These are phyloP conservation scores for Chydorus sphaericus DNA, from an alignment of 2,888 invertebrate species.

Conservation along the genomic window DNA sequence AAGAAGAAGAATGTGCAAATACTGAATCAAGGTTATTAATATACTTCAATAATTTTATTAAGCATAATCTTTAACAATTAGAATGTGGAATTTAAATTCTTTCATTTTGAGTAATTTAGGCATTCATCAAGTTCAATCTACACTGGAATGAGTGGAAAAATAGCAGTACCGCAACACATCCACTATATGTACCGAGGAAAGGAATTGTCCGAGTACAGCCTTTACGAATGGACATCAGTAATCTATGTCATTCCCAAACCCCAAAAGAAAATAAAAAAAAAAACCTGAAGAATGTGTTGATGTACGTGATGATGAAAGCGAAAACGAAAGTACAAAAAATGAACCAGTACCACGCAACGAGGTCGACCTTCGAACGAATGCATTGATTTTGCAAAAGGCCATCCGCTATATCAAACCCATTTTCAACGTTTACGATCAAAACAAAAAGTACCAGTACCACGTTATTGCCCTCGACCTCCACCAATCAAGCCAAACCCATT, in stretches of 20 bases:
- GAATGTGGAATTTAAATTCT: too few species aligned
- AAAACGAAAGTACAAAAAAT: neutral
- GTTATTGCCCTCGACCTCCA: neutral
- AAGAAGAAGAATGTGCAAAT: neutral
- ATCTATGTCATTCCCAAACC: neutral
- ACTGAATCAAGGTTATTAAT: too few species aligned
- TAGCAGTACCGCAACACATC: neutral
- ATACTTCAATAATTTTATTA: too few species aligned
- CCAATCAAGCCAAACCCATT: neutral
- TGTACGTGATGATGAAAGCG: neutral
- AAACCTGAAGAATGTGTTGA: neutral
- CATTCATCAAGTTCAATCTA: neutral
- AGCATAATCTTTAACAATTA: too few species aligned
- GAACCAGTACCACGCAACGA: neutral
- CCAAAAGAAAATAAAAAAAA: neutral
- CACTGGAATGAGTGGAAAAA: neutral
- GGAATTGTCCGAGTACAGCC: neutral
- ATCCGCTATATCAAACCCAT: neutral
- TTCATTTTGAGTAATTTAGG: too few species aligned
- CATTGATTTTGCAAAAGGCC: neutral
- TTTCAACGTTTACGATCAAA: neutral
- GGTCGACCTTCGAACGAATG: neutral
- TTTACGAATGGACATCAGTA: neutral
- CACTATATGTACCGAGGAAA: neutral
- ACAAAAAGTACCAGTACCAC: neutral